Evolutionary conservation across 2,797 vertebrate genomes (phyloP).

Genomic region (Tiaroga cobitis): DNA sequence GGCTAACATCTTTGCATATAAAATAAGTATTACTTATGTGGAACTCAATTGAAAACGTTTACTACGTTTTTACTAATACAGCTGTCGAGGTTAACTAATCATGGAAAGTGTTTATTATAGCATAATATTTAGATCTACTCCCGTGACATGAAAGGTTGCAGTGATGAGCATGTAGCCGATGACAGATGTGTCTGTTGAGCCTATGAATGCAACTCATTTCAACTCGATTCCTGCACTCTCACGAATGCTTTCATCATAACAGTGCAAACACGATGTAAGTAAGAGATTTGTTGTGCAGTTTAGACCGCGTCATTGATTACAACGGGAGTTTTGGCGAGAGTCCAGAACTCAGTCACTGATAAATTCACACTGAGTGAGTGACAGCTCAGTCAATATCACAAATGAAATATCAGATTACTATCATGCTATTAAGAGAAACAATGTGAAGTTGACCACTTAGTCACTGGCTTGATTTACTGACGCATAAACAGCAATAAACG

Average conservation of each 20-base stretch:
- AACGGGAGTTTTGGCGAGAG: too few species aligned
- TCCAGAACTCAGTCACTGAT: too few species aligned
- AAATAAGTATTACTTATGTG: neutral
- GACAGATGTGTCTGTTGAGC: neutral
- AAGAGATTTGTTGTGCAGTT: neutral
- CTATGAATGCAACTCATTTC: neutral
- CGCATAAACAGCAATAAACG: neutral
- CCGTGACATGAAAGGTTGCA: neutral
- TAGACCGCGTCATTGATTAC: neutral
- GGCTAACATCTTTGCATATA: neutral
- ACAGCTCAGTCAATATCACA: neutral
- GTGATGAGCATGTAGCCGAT: neutral
- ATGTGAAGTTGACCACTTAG: neutral
- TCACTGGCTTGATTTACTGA: neutral
- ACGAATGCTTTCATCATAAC: neutral
- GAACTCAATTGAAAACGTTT: neutral
- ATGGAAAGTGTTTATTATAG: neutral
- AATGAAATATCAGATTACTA: neutral
- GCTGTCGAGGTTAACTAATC: neutral
- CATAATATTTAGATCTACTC: neutral
- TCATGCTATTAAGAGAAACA: neutral
- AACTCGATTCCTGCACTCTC: too few species aligned
- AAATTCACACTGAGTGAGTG: neutral
- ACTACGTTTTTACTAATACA: neutral
- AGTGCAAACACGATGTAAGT: neutral